These are phyloP conservation scores for Lepidocolaptes lacrymiger DNA, from an alignment of 2,797 vertebrate species.

Conservation along the genomic window DNA sequence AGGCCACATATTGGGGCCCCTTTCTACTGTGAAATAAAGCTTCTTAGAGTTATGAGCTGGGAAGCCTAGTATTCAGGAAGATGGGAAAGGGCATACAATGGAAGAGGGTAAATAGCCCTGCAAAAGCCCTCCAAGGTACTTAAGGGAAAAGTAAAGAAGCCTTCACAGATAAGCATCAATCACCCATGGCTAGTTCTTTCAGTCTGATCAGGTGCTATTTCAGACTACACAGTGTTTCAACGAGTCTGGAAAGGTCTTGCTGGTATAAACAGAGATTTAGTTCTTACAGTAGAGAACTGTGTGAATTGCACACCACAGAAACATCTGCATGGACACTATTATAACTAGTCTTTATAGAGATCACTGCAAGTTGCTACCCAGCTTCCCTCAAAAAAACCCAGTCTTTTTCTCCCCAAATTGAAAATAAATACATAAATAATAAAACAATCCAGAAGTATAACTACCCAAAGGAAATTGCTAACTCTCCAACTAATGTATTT, in stretches of 20 bases:
- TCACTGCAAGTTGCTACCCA: background rate
- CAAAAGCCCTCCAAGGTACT: slow-evolving; percentile 73
- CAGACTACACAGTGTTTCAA: background rate
- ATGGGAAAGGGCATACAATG: slow-evolving; percentile 54
- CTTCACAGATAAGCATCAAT: slow-evolving; percentile 51
- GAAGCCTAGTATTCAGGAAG: slow-evolving; percentile 73
- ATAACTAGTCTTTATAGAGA: background rate
- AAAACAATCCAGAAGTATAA: background rate
- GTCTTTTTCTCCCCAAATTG: background rate
- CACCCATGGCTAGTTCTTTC: slow-evolving; percentile 35
- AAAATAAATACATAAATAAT: background rate
- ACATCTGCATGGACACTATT: background rate
- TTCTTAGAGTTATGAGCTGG: slow-evolving; percentile 76
- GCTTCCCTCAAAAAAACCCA: background rate
- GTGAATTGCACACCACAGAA: background rate
- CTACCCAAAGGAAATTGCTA: background rate
- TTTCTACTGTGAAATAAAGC: slow-evolving; percentile 83
- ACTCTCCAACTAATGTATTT: background rate
- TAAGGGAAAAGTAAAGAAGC: slow-evolving; percentile 45
- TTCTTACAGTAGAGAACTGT: background rate
- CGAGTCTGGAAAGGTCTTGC: slow-evolving; percentile 14
- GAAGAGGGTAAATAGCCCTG: slow-evolving; percentile 61
- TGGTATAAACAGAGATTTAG: background rate
- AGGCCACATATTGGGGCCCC: slow-evolving; percentile 79
- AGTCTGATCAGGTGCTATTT: slow-evolving; percentile 49